Base-by-base conservation (phyloP, 2,113 vertebrate genomes). In the Perognathus longimembris region DNA sequence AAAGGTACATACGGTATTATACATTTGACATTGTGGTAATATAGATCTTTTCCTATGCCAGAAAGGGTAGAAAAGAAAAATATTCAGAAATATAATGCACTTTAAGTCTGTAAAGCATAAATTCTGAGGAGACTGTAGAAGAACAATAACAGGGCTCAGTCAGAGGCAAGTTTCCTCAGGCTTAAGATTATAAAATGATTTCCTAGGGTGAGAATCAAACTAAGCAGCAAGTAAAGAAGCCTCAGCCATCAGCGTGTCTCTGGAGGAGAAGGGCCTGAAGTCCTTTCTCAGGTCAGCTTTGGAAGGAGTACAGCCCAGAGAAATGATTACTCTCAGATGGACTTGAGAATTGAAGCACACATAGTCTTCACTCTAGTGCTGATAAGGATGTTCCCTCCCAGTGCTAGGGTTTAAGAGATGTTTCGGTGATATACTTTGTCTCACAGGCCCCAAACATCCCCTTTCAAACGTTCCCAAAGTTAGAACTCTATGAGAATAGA, bases 211-310 rank as follows among this genome's bases (percentile, higher is more conserved):
- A 63, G 73, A 8, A 6, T 36, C 64, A 92, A 50, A 50, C 22
- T 28, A 32, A 74, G 36, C 4, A 71, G 0, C 4, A 61, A 83
- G 22, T 36, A 34, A 34, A 59, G 78, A 63, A 14, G 22, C 9
- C 38, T 54, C 75, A 24, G 28, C 28, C 32, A 70, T 11, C 15
- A 30, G 0, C 61, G n/a, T 34, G 20, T 36, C 18, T 12, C 1
- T 26, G 70, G 17, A 38, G 7, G 11, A 28, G 8, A 24, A 26
- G 45, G 17, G 3, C 50, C 50, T 54, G 45, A 30, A 1, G 12
- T 10, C 0, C 1, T 24, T 6, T 26, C 7, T 9, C 7, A 73
- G 1, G 9, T 20, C 1, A 5, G 57, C 4, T 70, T 76, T 17
- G 24, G 71, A 10, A 12, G 0, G 20, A 69, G 17, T 36, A 15